Evolutionary conservation across 2,797 vertebrate species (phyloP), one percentile per base, ranked within the genome.

Genomic region (Sebastiscus albofasciatus): DNA sequence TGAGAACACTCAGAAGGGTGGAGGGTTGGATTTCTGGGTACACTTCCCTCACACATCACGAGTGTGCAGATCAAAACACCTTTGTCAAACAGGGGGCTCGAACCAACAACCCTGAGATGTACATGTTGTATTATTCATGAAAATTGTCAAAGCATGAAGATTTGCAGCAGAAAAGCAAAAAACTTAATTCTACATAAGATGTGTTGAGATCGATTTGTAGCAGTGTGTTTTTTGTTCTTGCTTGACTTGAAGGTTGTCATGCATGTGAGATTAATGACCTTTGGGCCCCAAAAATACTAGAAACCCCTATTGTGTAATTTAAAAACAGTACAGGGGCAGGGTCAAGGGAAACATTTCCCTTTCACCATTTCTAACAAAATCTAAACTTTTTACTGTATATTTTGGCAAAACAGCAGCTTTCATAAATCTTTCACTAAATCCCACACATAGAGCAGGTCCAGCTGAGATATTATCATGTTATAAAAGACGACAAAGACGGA

Each of bases 211-310:
- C 0, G 10, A 84, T 72, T 36, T 71, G 55, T 24, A 22, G 14
- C 8, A 9, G 34, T 54, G 49, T 64, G 20, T 55, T 82, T 74
- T 82, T 52, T 22, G 22, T 66, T 75, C 27, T 56, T 64, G 27
- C 46, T 81, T 65, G 20, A 77, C 56, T 62, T 79, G 16, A 79
- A 71, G 20, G 56, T 67, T 77, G 68, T 78, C 76, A 74, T 4
- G 7, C 42, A 69, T 60, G 52, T 79, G 80, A n/a, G 8, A 81
- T 87, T 58, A 78, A 67, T 78, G 73, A 80, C 55, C 65, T 74
- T 42, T 31, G 56, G 55, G 55, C 31, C 39, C 58, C 18, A 55
- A 39, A 78, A 79, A 79, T 27, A 76, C 56, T 42, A 59, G 56
- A 80, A 75, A 56, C 2, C 18, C 75, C 39, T 34, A 31, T 11